Evolutionary conservation across 2,888 invertebrate genomes (phyloP), one percentile per base, ranked within the genome.

Genomic region (Eilema sororculum): DNA sequence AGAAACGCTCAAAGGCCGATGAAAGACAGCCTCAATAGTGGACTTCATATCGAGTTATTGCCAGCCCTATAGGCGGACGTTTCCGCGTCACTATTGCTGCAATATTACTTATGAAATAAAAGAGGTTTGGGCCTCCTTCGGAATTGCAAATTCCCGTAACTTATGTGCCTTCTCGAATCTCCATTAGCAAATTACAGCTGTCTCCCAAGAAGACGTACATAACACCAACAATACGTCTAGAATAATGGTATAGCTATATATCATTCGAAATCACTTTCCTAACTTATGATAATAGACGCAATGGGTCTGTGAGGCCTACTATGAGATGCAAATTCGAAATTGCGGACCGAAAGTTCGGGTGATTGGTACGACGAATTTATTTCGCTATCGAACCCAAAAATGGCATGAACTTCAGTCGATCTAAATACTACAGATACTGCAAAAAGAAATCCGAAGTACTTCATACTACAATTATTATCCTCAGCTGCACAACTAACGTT

Each of bases 171-270:
- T 72, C 81, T 87, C 81, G 83, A 81, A 85, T 84, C 81, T 84
- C 89, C 90, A 90, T 90, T 90, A 90, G 89, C 84, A 89, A 89
- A 91, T 91, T 89, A 89, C 88, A 81, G 80, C 78, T 74, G 75
- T 80, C 80, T 80, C 79, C 74, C 73, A 66, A 69, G 79, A 82
- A 79, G 80, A 79, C 66, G 81, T 78, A 78, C 83, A 82, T 86
- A 85, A 86, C 84, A 85, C 82, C 80, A 76, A 80, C 86, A 89
- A 87, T 89, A 89, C 86, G 30, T 30, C 86, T 82, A 81, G 78
- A 85, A 85, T 86, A 83, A 85, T 24, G 6, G 3, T 78, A 76
- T 73, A 78, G 72, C 78, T 74, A 83, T 87, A 86, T 85, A 84
- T 90, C 87, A 89, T 86, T 78, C 75, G 68, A 78, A 86, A 89